Base-by-base conservation (phyloP, 2,888 invertebrate genomes). In the Agriopis marginaria region DNA sequence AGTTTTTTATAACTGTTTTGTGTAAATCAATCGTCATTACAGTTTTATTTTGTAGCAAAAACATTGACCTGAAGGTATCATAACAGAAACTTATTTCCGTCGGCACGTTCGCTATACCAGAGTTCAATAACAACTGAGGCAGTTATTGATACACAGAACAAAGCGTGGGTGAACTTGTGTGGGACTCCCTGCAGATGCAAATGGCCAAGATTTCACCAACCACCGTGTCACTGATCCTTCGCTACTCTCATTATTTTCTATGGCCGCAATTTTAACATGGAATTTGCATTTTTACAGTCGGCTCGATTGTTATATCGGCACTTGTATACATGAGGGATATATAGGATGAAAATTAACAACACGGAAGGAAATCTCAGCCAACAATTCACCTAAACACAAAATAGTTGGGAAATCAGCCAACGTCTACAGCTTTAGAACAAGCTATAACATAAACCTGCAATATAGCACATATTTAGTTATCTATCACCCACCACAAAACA, bases 211-310 rank as follows among this genome's bases (percentile, higher is more conserved):
- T 87, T 87, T 88, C 87, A 83, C 87, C 80, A 76, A 74, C 77
- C 69, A 73, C 32, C 32, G 32, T 32, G 71, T 76, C 74, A 70
- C 75, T 78, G 77, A 75, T 75, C 78, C 77, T 78, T 80, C 76
- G 54, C 81, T 79, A 81, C 79, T 86, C 85, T 85, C 84, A 50
- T 68, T 47, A 62, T 65, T 50, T 82, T 82, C 81, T 83, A 79
- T 77, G 78, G 82, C 79, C 80, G 83, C 83, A 82, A 82, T 86
- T 86, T 84, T 85, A 86, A 87, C 86, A 79, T 79, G 75, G 74
- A 76, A 86, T 86, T 88, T 85, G 82, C 85, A 86, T 88, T 86
- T 87, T 86, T 83, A 80, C 75, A 79, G 78, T 79, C 79, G 75
- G 75, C 80, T 77, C 70, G 70, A 75, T 58, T 70, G 56, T 63